Evolutionary conservation across 2,797 vertebrate genomes (phyloP).

Genomic region (Pangasius krempfi): DNA sequence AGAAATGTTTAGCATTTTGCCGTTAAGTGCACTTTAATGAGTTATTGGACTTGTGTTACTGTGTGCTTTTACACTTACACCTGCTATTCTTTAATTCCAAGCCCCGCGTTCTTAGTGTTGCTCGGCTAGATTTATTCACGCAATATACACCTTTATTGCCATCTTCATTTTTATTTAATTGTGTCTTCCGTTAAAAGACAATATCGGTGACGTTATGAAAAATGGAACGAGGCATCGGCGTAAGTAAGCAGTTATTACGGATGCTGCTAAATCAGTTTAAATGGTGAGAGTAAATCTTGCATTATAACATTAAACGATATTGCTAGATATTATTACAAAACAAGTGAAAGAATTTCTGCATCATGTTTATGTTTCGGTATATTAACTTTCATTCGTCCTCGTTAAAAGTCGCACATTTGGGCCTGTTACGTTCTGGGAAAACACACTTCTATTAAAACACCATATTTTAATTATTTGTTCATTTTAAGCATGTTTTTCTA

Average conservation of each 20-base stretch:
- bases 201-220: constrained; percentile 7
- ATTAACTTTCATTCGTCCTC: not conserved
- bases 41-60: not conserved
- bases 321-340: not conserved
- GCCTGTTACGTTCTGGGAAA: not conserved
- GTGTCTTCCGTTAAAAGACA: constrained; percentile 3
- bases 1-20: not conserved
- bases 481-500: not conserved
- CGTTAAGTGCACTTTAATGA: not conserved
- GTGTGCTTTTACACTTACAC: not conserved
- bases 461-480: not conserved
- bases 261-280: not conserved
- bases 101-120: not conserved
- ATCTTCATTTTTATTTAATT: constrained; percentile 34
- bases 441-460: not conserved
- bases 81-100: not conserved
- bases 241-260: constrained; percentile 6
- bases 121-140: not conserved
- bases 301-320: not conserved
- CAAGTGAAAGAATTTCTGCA: not conserved
- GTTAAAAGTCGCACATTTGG: not conserved
- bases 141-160: constrained; percentile 20
- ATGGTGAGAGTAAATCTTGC: not conserved
- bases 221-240: not conserved
- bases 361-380: not conserved